A percentile compares a stretch with the other conserved stretches of the same genome.
Conservation (phyloP, 2,888 invertebrate genomes). For the Himalopsyche kuldschensis region DNA sequence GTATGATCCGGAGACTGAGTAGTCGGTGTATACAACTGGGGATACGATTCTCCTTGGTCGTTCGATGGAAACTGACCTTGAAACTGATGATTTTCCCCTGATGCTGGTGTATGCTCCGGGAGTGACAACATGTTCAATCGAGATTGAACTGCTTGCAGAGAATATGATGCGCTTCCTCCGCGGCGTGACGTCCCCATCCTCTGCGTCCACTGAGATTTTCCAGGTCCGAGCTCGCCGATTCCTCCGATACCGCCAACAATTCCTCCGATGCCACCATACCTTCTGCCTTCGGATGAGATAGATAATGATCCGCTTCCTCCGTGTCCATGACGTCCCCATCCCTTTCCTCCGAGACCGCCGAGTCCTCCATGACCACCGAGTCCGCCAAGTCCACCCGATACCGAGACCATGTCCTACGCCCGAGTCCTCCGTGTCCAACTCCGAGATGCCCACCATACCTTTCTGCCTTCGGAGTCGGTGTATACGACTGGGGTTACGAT, state of each 20-base stretch:
- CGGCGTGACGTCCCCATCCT: too few relatives aligned
- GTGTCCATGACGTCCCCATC: too few relatives aligned
- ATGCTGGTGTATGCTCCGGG: not conserved
- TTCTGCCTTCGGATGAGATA: not conserved
- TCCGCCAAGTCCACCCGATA: not conserved
- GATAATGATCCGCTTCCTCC: not conserved
- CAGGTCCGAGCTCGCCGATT: not conserved
- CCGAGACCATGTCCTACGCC: not conserved
- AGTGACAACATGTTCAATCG: not conserved
- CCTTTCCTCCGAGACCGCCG: not conserved
- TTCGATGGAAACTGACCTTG: not conserved
- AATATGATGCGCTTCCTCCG: not conserved
- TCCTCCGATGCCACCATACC: not conserved
- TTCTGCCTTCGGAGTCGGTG: too few relatives aligned
- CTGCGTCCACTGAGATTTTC: not conserved
- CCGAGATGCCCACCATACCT: too few relatives aligned
- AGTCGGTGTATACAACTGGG: slow-evolving; percentile 6
- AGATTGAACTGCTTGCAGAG: slow-evolving; percentile 7
- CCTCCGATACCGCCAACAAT: not conserved
- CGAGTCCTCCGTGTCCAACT: not conserved
- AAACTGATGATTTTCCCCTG: not conserved
- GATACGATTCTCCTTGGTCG: not conserved
- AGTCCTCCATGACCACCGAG: too few relatives aligned
- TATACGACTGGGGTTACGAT: too few relatives aligned
- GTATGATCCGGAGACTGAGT: not conserved